Evolutionary conservation across 2,888 invertebrate genomes (phyloP), one percentile per base, ranked within the genome.

Genomic region (Cephus runcator): DNA sequence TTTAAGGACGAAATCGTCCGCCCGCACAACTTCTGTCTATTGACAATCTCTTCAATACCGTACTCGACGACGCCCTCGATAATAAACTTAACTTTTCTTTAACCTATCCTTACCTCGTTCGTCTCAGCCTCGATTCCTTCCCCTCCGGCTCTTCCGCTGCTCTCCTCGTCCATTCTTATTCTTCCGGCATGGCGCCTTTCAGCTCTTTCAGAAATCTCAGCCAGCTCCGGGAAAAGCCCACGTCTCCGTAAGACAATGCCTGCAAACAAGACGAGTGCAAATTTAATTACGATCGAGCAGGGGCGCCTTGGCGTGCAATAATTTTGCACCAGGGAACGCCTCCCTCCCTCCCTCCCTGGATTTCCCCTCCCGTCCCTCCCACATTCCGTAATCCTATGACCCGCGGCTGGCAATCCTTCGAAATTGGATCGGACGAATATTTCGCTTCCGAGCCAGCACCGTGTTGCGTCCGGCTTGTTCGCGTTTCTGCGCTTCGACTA

Each of bases 301-400:
- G 75, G 81, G 73, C 76, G 76, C 76, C 76, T 79, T 73, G 76
- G 76, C 15, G 40, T 81, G 86, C 85, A 84, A 87, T 86, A 87
- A 87, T 87, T 86, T 84, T 86, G 85, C 82, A 79, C 73, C 79
- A 77, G 80, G 81, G 80, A 80, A 83, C 79, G 77, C 79, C 78
- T 73, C 74, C 40, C 12, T 12, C 36, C 12, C 12, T 12, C 36
- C 1, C 4, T 69, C 69, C 1, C 31, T n/a, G 35, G 35, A 35
- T 35, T 23, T 69, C 30, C 74, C 75, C 77, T 75, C 79, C 77
- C 78, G 74, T 76, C 80, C 74, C 75, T 40, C n/a, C 30, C 11
- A 69, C 30, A 69, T 69, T 33, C 69, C 69, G 69, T 40, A 40
- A 40, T 40, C 40, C 40, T 2, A 40, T 0, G 40, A 40, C 40